Conservation (phyloP, 2,797 vertebrate genomes). For the Tenualosa thibaudeaui region DNA sequence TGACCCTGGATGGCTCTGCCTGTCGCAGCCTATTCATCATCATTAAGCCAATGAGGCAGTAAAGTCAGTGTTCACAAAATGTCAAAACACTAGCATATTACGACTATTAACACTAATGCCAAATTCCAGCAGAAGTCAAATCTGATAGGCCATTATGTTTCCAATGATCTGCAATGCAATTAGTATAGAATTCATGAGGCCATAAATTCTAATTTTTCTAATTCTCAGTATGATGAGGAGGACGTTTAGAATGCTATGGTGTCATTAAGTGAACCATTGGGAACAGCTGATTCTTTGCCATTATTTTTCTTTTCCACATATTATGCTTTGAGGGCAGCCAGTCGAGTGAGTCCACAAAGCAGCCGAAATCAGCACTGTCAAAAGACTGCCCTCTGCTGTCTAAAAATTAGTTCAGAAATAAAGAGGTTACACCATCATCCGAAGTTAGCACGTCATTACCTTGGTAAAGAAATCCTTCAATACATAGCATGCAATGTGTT, state of each 20-base stretch:
- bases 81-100: background rate
- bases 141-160: background rate
- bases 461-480: too few relatives aligned
- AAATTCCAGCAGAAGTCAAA: background rate
- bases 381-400: background rate
- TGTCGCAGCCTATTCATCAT: background rate
- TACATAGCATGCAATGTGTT: too few relatives aligned
- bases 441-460: too few relatives aligned
- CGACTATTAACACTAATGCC: background rate
- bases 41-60: background rate
- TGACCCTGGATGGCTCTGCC: conserved; percentile 13
- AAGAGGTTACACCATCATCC: too few relatives aligned
- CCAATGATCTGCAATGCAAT: background rate
- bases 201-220: background rate
- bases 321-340: background rate
- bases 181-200: background rate
- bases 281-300: background rate
- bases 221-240: background rate
- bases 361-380: background rate
- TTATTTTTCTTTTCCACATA: background rate
- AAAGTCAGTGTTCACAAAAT: background rate
- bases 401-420: background rate
- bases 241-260: background rate
- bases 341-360: background rate
- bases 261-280: background rate